Evolutionary conservation across 2,888 invertebrate genomes (phyloP).

Genomic region (Nephrocerus scutellatus): DNA sequence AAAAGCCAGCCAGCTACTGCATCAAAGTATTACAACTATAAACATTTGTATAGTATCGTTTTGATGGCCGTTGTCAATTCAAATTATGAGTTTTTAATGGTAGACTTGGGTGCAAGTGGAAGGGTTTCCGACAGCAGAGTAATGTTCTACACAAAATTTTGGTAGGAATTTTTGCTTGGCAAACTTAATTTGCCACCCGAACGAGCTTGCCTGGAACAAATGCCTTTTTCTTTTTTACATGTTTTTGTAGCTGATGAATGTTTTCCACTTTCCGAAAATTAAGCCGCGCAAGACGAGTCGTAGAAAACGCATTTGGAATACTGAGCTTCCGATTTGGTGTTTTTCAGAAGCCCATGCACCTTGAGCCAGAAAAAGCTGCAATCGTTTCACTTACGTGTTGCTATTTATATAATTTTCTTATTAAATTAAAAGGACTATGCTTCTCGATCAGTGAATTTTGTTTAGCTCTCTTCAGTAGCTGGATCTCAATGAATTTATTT

Average conservation of each 20-base stretch:
- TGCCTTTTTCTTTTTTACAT: too few relatives aligned
- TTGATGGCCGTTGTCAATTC: background rate
- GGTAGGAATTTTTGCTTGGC: background rate
- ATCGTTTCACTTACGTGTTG: background rate
- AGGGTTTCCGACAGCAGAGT: too few relatives aligned
- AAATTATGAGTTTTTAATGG: slow-evolving; percentile 1
- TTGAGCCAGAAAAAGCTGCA: slow-evolving; percentile 1
- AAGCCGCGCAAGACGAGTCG: background rate
- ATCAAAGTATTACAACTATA: background rate
- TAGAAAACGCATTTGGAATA: background rate
- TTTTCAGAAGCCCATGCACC: background rate
- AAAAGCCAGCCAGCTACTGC: background rate
- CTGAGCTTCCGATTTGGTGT: background rate
- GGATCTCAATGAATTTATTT: too few relatives aligned
- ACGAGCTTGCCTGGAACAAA: too few relatives aligned
- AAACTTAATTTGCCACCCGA: background rate
- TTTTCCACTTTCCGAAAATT: background rate
- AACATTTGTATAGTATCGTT: slow-evolving; percentile 1
- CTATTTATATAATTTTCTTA: background rate
- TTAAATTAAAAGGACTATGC: slow-evolving; percentile 1
- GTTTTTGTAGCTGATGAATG: background rate
- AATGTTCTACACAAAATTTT: slow-evolving; percentile 1
- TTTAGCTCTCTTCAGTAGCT: too few relatives aligned
- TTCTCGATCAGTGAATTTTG: background rate
- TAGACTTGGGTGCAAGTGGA: too few relatives aligned